These are phyloP conservation scores for Hoplodrina ambigua DNA, from an alignment of 2,888 invertebrate genomes.

Conservation along the genomic window DNA sequence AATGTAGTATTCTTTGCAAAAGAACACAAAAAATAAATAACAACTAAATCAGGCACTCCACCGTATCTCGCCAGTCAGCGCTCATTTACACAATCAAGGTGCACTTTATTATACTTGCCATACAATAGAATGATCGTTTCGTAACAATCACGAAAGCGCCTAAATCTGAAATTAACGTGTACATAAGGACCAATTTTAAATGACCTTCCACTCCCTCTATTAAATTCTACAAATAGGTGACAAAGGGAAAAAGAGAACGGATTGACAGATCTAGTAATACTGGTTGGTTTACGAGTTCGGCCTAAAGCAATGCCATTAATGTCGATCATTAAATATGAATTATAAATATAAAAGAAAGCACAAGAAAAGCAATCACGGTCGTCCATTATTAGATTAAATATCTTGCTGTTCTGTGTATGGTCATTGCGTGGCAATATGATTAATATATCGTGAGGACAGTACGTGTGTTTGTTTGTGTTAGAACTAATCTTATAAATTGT, in stretches of 20 bases:
- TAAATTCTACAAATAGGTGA: slow-evolving; percentile 47
- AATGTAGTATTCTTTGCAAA: not conserved
- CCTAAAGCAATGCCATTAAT: slow-evolving; percentile 87
- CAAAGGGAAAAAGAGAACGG: slow-evolving; percentile 55
- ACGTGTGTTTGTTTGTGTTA: slow-evolving; percentile 30
- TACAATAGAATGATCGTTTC: slow-evolving; percentile 85
- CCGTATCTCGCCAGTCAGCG: slow-evolving; percentile 69
- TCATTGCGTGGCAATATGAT: slow-evolving; percentile 57
- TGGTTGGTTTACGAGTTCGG: slow-evolving; percentile 74
- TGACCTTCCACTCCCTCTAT: slow-evolving; percentile 60
- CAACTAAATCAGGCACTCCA: slow-evolving; percentile 37
- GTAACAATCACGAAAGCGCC: slow-evolving; percentile 87
- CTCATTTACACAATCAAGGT: slow-evolving; percentile 82
- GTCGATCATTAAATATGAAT: slow-evolving; percentile 90
- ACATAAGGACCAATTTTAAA: slow-evolving; percentile 72
- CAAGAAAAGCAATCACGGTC: slow-evolving; percentile 87
- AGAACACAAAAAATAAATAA: slow-evolving; percentile 27
- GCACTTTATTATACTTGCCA: slow-evolving; percentile 81
- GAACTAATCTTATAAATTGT: slow-evolving; percentile 41
- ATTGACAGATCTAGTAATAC: slow-evolving; percentile 70
- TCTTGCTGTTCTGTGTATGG: slow-evolving; percentile 74
- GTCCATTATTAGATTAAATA: slow-evolving; percentile 87
- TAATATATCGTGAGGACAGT: slow-evolving; percentile 51
- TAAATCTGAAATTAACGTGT: slow-evolving; percentile 90
- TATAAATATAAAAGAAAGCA: slow-evolving; percentile 89